Evolutionary conservation across 2,888 invertebrate genomes (phyloP), one percentile per base, ranked within the genome.

Genomic region (Acanthosoma haemorrhoidale): DNA sequence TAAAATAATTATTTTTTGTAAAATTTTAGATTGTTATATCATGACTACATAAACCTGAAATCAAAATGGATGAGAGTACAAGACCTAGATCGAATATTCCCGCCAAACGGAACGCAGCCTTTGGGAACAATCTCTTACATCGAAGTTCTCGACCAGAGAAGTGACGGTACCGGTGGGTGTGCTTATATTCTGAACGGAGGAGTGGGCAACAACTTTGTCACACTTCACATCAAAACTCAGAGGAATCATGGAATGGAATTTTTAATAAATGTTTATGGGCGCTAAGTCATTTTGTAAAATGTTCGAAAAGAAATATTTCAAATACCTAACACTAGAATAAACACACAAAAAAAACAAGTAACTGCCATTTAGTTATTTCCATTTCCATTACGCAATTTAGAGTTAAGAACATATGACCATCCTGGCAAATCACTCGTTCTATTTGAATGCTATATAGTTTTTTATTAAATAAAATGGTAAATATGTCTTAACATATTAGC

Each of bases 51-150:
- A 11, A 16, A 4, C 0, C 15, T n/a, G 2, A 70, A 61, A 4
- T 34, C 15, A 16, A 59, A 41, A 72, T 51, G 61, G 43, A 64
- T 64, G 70, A 29, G 39, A 57, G 43, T 70, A 71, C 16, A 39
- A n/a, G 34, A n/a, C 13, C 6, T 38, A 25, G 63, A 63, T 18
- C 3, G 0, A 16, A 8, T 2, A 11, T 63, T 38, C 39, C 63
- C 63, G 2, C 9, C 5, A 25, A 13, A 13, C 1, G 39, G 39
- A 15, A 13, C n/a, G 5, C 2, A n/a, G 13, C 13, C 60, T 31
- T 6, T 21, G 16, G 63, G n/a, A 15, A 39, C 1, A 25, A 63
- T 63, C 21, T 38, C 1, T 4, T 63, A 39, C n/a, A 63, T 63
- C 4, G 63, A 63, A 29, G 63, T 39, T 16, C 15, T 63, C 18